These are phyloP conservation scores for Neuroscelio doddi DNA, from an alignment of 2,888 invertebrate species.

Conservation along the genomic window DNA sequence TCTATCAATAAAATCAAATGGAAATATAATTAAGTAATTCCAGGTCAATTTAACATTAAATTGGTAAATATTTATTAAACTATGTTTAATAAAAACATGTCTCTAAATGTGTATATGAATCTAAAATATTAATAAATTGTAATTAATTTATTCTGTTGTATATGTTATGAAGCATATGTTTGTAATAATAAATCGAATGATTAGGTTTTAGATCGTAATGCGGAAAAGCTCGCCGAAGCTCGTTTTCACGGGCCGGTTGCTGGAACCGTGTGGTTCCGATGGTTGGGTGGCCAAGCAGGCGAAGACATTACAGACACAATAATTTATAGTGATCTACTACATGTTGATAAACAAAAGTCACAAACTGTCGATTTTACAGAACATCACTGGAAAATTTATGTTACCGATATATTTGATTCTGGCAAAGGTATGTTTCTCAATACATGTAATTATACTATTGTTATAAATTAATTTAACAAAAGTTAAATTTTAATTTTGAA, in stretches of 20 bases:
- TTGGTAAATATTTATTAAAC: too few relatives aligned
- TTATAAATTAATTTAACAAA: conserved; percentile 1
- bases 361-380: conserved; percentile 76
- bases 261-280: conserved; percentile 84
- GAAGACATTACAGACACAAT: conserved; percentile 81
- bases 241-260: conserved; percentile 83
- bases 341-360: conserved; percentile 75
- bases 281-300: conserved; percentile 73
- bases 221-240: conserved; percentile 86
- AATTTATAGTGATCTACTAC: conserved; percentile 85
- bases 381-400: conserved; percentile 91
- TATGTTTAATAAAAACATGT: too few relatives aligned
- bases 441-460: too few relatives aligned
- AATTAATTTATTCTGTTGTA: too few relatives aligned
- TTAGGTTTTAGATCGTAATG: conserved; percentile 78
- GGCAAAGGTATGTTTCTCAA: conserved; percentile 72
- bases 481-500: too few relatives aligned
- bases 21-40: too few relatives aligned
- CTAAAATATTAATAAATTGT: too few relatives aligned
- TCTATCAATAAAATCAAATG: too few relatives aligned
- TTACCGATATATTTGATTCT: conserved; percentile 89
- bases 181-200: conserved; percentile 11
- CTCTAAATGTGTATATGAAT: too few relatives aligned
- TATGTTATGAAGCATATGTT: too few relatives aligned
- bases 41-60: too few relatives aligned